A percentile compares a stretch with the other conserved stretches of the same genome.
Evolutionary conservation across 2,797 vertebrate genomes (phyloP).

Genomic region (Fundulus diaphanus): DNA sequence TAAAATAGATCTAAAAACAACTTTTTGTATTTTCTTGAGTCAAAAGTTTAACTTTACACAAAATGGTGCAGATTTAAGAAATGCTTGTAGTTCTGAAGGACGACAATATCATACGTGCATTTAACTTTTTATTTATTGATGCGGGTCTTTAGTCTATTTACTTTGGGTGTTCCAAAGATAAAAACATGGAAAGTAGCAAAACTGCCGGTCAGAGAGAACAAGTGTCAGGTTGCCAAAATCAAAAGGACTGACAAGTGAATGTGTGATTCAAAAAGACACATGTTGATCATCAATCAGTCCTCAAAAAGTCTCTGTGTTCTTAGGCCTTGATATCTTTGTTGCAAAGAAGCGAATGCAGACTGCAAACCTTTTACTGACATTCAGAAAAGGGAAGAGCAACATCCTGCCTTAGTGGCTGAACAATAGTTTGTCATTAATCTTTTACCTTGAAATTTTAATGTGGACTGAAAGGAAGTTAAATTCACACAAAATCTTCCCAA

Average conservation of each 20-base stretch:
- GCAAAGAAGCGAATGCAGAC: background rate
- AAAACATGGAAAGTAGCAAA: slow-evolving; percentile 17
- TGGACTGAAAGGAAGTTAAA: too few species aligned
- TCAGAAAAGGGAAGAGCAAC: background rate
- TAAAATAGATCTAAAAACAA: slow-evolving; percentile 14
- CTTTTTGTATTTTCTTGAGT: background rate
- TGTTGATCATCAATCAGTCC: slow-evolving; percentile 18
- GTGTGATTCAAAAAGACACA: slow-evolving; percentile 25
- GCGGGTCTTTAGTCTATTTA: slow-evolving; percentile 14
- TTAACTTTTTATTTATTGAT: slow-evolving; percentile 25
- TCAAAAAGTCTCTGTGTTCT: slow-evolving; percentile 6
- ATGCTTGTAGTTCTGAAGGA: slow-evolving; percentile 10
- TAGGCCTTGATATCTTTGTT: background rate
- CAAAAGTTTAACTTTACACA: slow-evolving; percentile 5
- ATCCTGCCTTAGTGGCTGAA: background rate
- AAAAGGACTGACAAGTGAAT: slow-evolving; percentile 19
- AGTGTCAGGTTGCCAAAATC: slow-evolving; percentile 30
- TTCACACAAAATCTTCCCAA: too few species aligned
- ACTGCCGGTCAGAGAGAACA: slow-evolving; percentile 15
- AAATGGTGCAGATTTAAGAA: background rate
- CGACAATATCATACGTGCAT: slow-evolving; percentile 1
- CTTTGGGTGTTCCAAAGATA: slow-evolving; percentile 14
- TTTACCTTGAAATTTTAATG: slow-evolving; percentile 3
- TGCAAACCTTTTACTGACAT: background rate
- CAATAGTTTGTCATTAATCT: too few species aligned